Conservation (phyloP, 35 echinoderm and acorn worm genomes). For the Strongylocentrotus purpuratus region DNA sequence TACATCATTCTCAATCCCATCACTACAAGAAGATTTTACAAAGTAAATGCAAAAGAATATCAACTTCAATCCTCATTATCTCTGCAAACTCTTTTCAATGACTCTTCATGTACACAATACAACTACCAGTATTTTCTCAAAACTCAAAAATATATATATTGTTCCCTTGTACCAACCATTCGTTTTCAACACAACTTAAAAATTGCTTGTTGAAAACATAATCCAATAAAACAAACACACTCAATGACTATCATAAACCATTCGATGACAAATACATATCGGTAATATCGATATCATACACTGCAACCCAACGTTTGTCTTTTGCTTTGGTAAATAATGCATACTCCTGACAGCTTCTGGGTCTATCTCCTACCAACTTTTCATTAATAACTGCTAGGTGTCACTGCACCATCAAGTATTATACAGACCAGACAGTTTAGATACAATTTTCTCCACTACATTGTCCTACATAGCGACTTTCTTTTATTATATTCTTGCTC, state of each 20-base stretch:
- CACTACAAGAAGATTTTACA: background rate
- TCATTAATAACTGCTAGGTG: background rate
- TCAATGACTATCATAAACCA: background rate
- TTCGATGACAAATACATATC: background rate
- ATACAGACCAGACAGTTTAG: background rate
- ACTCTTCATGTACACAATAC: constrained; percentile 6
- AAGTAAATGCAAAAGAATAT: background rate
- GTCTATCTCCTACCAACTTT: background rate
- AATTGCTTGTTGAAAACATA: background rate
- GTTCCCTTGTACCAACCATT: background rate
- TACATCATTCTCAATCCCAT: background rate
- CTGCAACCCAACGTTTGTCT: background rate
- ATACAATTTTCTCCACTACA: background rate
- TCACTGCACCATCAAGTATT: background rate
- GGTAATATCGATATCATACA: background rate
- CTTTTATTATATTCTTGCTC: background rate
- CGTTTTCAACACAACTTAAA: background rate
- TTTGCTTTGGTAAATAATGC: constrained; percentile 1
- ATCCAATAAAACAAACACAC: background rate
- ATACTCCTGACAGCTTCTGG: background rate
- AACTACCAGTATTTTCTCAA: background rate
- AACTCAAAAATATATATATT: constrained; percentile 15
- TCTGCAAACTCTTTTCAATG: background rate
- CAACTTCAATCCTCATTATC: background rate
- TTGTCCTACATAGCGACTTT: background rate